phyloP scores from a whole-genome alignment of 2,888 invertebrate genomes.

The Calameuta filiformis region DNA sequence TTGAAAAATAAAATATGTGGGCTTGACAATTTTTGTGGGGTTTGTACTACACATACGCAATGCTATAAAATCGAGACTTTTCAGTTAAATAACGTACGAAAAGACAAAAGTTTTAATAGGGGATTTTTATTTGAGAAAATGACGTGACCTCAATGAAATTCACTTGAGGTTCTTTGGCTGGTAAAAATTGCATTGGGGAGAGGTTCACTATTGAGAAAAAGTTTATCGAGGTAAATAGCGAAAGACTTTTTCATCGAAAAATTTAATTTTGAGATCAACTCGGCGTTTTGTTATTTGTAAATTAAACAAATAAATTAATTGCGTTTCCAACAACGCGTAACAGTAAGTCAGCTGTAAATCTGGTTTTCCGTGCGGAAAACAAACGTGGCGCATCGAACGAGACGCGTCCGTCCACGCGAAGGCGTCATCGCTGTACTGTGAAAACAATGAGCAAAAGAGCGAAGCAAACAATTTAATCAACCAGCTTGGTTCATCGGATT shows the following conservation, averaged over 20 bases:
- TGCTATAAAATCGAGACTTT: neutral
- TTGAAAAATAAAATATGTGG: neutral
- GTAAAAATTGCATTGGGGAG: neutral
- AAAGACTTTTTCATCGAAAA: neutral
- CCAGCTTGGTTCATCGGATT: constrained; percentile 33
- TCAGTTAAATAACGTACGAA: neutral
- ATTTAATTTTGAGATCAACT: neutral
- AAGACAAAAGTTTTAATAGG: neutral
- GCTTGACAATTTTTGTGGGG: neutral
- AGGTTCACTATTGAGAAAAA: neutral
- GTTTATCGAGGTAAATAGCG: neutral
- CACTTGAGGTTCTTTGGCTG: neutral
- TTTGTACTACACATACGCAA: neutral
- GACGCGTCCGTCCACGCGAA: constrained; percentile 5
- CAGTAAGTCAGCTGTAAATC: neutral
- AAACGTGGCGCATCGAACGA: neutral
- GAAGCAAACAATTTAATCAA: constrained; percentile 45
- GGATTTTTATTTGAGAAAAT: neutral
- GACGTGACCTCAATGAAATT: neutral
- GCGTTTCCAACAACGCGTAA: neutral
- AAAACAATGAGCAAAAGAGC: constrained; percentile 28
- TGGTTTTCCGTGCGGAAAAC: neutral
- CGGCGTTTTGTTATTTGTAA: neutral
- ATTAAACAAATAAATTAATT: neutral
- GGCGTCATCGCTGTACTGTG: constrained; percentile 11